Conservation (phyloP, 2,797 vertebrate genomes). For the Halcyon smyrnensis region DNA sequence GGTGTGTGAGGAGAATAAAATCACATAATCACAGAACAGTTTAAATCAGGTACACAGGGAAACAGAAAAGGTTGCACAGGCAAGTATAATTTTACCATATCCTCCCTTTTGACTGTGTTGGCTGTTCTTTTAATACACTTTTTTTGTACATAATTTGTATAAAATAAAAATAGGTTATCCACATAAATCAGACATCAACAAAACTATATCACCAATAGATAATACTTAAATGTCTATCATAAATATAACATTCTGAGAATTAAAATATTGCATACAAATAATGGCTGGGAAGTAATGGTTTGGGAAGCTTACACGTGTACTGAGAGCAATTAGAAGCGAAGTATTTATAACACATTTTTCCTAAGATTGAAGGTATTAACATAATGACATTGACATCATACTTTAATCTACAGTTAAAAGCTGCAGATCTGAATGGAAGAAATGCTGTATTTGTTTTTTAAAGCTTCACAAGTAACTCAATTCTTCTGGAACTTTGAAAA, state of each 20-base stretch:
- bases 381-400: not conserved
- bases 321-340: not conserved
- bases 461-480: not conserved
- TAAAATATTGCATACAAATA: not conserved
- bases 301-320: not conserved
- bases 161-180: not conserved
- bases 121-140: not conserved
- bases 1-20: not conserved
- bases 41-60: not conserved
- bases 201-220: not conserved
- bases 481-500: not conserved
- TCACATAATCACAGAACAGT: not conserved
- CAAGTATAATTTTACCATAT: not conserved
- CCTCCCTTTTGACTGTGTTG: not conserved
- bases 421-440: not conserved
- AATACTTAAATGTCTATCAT: not conserved
- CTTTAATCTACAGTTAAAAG: not conserved
- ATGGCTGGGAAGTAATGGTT: not conserved
- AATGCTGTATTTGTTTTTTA: not conserved
- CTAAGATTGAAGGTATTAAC: not conserved
- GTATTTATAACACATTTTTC: not conserved
- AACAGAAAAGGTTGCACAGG: not conserved
- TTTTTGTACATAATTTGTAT: not conserved
- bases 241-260: not conserved
- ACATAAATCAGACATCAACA: not conserved